Evolutionary conservation across 2,888 invertebrate species (phyloP), one percentile per base, ranked within the genome.

Genomic region (Caenorhabditis sp.): DNA sequence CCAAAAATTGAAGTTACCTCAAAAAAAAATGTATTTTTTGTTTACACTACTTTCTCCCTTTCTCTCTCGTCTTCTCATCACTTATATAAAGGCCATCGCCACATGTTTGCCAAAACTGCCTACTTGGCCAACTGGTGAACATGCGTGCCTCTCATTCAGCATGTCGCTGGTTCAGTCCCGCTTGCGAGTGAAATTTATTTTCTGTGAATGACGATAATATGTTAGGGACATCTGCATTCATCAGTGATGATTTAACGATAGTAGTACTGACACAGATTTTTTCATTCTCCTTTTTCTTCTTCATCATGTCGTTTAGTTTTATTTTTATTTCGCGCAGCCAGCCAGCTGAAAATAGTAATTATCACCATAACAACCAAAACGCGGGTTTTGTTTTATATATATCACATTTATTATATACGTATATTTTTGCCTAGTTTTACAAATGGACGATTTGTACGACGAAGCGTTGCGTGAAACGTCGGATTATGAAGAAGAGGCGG

Each of bases 191-290:
- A 43, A 31, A 31, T 10, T 7, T 31, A 7, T 31, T 43, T 14
- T 10, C 68, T 69, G 79, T 80, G 79, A 59, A 70, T 80, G 79
- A 80, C 68, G 79, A 80, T 38, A 75, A 27, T 60, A 61, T 80
- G 79, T 77, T 80, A 80, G 79, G 79, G 79, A 80, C 79, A 80
- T 80, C 79, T 73, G 79, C 60, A 76, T 52, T 36, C 38, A 49
- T 31, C 69, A 49, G 67, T 80, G 79, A 80, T 31, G 79, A 80
- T 80, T 80, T 80, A 77, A 77, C 79, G 77, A 80, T 72, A 80
- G 79, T 76, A 80, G 77, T 76, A 57, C 80, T 71, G 76, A 80
- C 80, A 80, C 77, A 77, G 67, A 59, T 71, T 72, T 69, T 63
- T 63, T 43, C n/a, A n/a, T n/a, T n/a, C n/a, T n/a, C n/a, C n/a